These are phyloP conservation scores for Azemiops feae DNA, from an alignment of 2,113 vertebrate genomes.

Conservation along the genomic window DNA sequence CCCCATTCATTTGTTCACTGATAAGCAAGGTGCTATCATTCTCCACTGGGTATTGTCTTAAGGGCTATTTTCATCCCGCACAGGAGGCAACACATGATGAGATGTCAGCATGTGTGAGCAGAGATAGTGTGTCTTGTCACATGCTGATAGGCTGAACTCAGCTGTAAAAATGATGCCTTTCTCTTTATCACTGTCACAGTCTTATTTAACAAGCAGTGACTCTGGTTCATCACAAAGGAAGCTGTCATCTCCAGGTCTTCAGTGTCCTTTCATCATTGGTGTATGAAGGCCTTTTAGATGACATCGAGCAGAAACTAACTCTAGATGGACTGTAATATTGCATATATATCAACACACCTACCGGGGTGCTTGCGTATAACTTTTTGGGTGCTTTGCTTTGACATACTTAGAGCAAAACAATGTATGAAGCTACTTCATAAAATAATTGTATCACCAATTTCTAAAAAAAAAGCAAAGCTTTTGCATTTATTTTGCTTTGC, in stretches of 20 bases:
- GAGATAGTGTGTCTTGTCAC: constrained; percentile 81
- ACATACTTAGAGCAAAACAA: neutral
- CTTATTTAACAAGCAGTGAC: constrained; percentile 75
- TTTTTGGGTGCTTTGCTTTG: neutral
- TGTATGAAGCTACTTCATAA: neutral
- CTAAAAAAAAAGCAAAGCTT: neutral
- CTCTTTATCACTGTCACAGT: constrained; percentile 78
- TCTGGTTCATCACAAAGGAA: constrained; percentile 80
- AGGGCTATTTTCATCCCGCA: constrained; percentile 74
- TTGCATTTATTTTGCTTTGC: neutral
- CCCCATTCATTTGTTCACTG: constrained; percentile 73
- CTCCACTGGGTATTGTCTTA: constrained; percentile 70
- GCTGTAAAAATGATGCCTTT: constrained; percentile 67
- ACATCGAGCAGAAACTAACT: constrained; percentile 67
- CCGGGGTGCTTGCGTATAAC: neutral
- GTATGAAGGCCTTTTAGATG: constrained; percentile 63
- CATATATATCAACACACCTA: neutral
- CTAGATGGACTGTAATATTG: constrained; percentile 38
- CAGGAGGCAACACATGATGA: constrained; percentile 78
- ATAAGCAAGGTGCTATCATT: constrained; percentile 75
- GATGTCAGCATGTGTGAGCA: constrained; percentile 77
- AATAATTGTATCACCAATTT: neutral
- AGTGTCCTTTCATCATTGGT: constrained; percentile 70
- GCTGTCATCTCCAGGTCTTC: constrained; percentile 72
- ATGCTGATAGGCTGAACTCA: constrained; percentile 76